Base-by-base conservation (phyloP, 2,113 vertebrate species). In the Hippocampus barbouri region DNA sequence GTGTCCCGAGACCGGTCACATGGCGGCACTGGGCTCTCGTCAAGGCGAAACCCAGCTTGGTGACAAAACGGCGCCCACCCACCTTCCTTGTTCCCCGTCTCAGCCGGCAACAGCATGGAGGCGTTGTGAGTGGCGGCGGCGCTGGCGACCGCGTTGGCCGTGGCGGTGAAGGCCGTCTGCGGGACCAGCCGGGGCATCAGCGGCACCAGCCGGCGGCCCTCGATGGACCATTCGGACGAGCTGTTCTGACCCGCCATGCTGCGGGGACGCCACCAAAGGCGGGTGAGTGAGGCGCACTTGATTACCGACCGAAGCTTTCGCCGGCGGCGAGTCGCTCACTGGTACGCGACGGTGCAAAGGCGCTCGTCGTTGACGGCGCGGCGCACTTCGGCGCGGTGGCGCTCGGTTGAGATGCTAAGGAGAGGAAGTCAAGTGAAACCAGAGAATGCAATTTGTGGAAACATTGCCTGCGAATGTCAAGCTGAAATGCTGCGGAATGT, bases 241-340 rank as follows among this genome's bases (percentile, higher is more conserved):
- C 96, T 98, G 89, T 98, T 98, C 1, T 96, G 97, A 74, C 97
- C 97, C 2, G 97, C 98, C 96, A 98, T 98, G 79, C 97, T 99
- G 80, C 0, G 3, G 38, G 20, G 5, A 57, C 18, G 25, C 43
- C 90, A 70, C 43, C 90, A 73, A 53, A 63, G 72, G 34, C 34
- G 34, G 72, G 62, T 0, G 15, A 12, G 62, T 0, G 11, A 8
- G 25, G n/a, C 0, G 18, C 43, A 54, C 20, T 0, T 2, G 20
- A 27, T 25, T 16, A 53, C 6, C 4, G 7, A 38, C 12, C n/a
- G 3, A 47, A 45, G 15, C 1, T 14, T 2, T 69, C 15, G 3
- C 1, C 30, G 11, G 15, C 0, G 57, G 10, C 21, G 2, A 14
- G 40, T 23, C 3, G 86, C 96, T 95, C 89, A 99, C 97, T 99